Base-by-base conservation (phyloP, 1,140 invertebrate genomes). In the Varroa destructor region DNA sequence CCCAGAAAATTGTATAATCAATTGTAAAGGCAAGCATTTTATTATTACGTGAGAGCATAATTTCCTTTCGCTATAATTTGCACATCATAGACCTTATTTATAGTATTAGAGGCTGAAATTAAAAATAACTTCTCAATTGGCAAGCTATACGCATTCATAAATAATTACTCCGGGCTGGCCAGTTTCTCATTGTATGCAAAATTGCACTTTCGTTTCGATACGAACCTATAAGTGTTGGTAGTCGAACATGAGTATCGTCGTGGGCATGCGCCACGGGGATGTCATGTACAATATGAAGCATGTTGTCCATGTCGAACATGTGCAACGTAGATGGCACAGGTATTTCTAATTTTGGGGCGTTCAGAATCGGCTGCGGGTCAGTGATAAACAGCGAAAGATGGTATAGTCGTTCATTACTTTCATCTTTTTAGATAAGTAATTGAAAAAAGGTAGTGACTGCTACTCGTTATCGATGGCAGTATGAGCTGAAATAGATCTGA, bases 221-320 rank as follows among this genome's bases (percentile, higher is more conserved):
- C 57, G 12, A 58, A 67, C 61, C 61, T 67, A 67, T 25, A 1
- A 67, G 61, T 2, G 61, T 67, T 67, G 61, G 61, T 2, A 67
- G 36, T 14, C 61, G 61, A 4, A 67, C 61, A 14, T 67, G 40
- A 51, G 46, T 51, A 51, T 51, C 46, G 46, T 67, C 61, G 2
- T 67, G 61, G 14, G 40, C 36, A 46, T 67, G 61, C 4, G 12
- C 61, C 40, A 40, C 12, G 14, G 14, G 12, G 10, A 67, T 14
- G 37, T 67, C 61, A 8, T 67, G 61, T 4, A 67, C 46, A 3
- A 67, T 37, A 67, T 67, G 37, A 2, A 67, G 37, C 61, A 67
- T 67, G 8, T 67, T 37, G 37, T 67, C 61, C 40, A 67, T 43
- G 61, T 67, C 61, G 12, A 67, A 14, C 36, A 37, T 40, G 61